Evolutionary conservation across 2,113 vertebrate species (phyloP), one percentile per base, ranked within the genome.

Genomic region (Nymphicus hollandicus): DNA sequence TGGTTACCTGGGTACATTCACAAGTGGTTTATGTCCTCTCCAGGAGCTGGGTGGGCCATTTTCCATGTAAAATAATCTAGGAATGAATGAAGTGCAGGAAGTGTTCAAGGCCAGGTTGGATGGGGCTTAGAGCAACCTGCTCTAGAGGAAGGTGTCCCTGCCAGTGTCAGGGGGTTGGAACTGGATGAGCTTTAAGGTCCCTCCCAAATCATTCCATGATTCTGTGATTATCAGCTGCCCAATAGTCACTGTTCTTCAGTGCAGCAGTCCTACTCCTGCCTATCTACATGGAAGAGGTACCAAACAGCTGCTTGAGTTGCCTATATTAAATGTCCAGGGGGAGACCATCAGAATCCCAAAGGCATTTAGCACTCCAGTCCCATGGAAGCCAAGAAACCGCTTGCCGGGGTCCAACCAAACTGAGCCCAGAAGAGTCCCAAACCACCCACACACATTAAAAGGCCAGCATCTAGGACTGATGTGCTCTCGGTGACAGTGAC

Each of bases 281-380:
- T 20, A n/a, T 37, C 61, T 63, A 15, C 0, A 0, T 1, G 35
- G 50, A 87, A 29, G 27, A 63, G 7, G 9, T 8, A 72, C 65
- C 31, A 43, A 6, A 68, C 27, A 35, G 6, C 20, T 49, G 0
- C 56, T 11, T 31, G 7, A 81, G 27, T 2, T 55, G 11, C 14
- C 60, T 24, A 4, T 27, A 39, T 71, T n/a, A 68, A 68, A 64
- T 2, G 6, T 10, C 52, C 14, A 5, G 7, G 17, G 13, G 55
- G 18, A 56, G 24, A 72, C 11, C 18, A 6, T 13, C n/a, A 25
- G 46, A 9, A 53, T 5, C 47, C 27, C 35, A 25, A 44, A 64
- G 8, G 8, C 52, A 14, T 20, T 53, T 16, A 39, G 27, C 14
- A 4, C 46, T 25, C 20, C 27, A 22, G 52, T 33, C 49, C 81